A percentile compares a stretch with the other conserved stretches of the same genome.
Conservation (phyloP, 2,113 vertebrate genomes). For the Corythoichthys haematopterus region DNA sequence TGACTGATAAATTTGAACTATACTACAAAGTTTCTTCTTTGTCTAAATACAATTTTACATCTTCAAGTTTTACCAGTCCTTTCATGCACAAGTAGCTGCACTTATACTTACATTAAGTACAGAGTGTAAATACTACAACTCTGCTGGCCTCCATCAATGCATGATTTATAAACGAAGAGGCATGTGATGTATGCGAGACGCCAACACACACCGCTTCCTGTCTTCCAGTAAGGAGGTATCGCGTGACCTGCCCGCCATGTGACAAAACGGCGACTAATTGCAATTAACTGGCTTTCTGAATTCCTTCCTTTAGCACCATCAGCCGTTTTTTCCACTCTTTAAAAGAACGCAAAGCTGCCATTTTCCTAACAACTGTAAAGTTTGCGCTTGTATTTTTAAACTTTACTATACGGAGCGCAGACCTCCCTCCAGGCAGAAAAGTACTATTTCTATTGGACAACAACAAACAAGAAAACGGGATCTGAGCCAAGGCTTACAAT, state of each 20-base stretch:
- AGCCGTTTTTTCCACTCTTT: neutral
- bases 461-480: neutral
- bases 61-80: neutral
- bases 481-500: neutral
- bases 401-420: neutral
- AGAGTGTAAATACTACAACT: neutral
- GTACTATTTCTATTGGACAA: neutral
- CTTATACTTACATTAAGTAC: neutral
- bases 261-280: slow-evolving; percentile 15
- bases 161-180: slow-evolving; percentile 61
- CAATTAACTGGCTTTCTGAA: neutral
- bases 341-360: neutral
- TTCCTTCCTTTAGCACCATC: neutral
- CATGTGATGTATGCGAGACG: slow-evolving; percentile 53
- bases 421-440: neutral
- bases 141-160: slow-evolving; percentile 55
- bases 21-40: too few species aligned
- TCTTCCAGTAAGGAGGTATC: slow-evolving; percentile 63
- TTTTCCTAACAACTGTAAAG: slow-evolving; percentile 1
- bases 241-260: slow-evolving; percentile 57
- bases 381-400: slow-evolving; percentile 1
- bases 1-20: too few species aligned
- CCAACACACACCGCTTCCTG: slow-evolving; percentile 60
- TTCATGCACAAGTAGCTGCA: neutral
- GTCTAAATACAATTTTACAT: too few species aligned